phyloP scores from a whole-genome alignment of 2,797 vertebrate genomes.

The Syngnathus rostellatus region DNA sequence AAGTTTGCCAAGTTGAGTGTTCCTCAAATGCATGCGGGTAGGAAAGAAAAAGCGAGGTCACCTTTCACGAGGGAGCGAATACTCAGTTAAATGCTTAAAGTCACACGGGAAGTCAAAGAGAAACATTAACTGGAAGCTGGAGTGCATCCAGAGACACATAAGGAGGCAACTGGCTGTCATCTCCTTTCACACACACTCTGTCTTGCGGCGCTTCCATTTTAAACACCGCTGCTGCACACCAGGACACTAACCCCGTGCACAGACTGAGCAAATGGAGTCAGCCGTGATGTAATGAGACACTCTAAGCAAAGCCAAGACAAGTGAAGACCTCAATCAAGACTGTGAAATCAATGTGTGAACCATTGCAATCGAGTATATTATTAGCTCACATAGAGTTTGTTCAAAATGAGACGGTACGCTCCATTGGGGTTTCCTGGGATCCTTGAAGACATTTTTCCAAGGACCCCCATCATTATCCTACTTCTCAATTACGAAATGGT shows the following conservation, averaged over 20 bases:
- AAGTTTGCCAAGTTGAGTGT: not conserved
- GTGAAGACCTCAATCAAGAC: not conserved
- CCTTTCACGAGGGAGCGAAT: not conserved
- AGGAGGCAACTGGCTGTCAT: constrained; percentile 20
- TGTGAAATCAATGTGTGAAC: not conserved
- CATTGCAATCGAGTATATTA: too few species aligned
- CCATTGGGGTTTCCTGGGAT: too few species aligned
- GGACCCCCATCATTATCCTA: too few species aligned
- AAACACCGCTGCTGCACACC: constrained; percentile 18
- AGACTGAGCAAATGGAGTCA: not conserved
- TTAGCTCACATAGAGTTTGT: not conserved
- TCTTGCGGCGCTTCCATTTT: constrained; percentile 8
- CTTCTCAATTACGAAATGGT: too few species aligned
- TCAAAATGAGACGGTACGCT: not conserved
- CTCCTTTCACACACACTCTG: constrained; percentile 26
- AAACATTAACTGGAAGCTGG: constrained; percentile 10
- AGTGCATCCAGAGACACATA: constrained; percentile 16
- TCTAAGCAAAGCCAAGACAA: not conserved
- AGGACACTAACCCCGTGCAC: constrained; percentile 10
- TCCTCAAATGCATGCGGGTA: not conserved
- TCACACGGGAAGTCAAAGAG: constrained; percentile 6
- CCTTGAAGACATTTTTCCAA: too few species aligned
- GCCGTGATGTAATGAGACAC: not conserved
- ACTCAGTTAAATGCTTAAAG: constrained; percentile 1
- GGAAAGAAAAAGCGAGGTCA: not conserved